Percentiles rank a stretch among this genome's conserved stretches.
Evolutionary conservation across 2,113 vertebrate species (phyloP).

Genomic region (Neoarius graeffei): DNA sequence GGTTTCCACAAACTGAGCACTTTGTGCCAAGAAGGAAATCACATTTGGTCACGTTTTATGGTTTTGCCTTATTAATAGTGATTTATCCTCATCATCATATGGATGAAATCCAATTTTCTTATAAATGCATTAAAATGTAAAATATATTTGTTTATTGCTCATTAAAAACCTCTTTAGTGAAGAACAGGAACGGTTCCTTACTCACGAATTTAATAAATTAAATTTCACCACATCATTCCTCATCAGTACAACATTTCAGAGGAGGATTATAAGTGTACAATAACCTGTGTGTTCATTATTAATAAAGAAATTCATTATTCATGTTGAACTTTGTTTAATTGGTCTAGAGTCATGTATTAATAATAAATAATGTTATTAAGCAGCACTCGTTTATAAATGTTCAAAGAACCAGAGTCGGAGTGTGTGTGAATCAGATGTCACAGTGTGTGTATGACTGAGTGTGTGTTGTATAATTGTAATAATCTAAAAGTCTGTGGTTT

Average conservation of each 20-base stretch:
- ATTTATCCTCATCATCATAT: neutral
- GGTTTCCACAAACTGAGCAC: neutral
- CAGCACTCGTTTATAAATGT: neutral
- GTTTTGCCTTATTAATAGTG: neutral
- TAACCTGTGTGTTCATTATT: neutral
- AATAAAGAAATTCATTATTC: neutral
- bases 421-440: neutral
- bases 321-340: neutral
- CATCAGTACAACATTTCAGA: neutral
- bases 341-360: conserved; percentile 4
- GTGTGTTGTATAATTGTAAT: conserved; percentile 6
- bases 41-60: neutral
- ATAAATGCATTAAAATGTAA: neutral
- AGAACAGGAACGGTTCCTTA: neutral
- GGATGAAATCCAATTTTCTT: too few relatives aligned
- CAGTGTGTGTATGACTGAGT: neutral
- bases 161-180: neutral
- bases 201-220: neutral
- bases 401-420: neutral
- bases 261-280: neutral
- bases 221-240: neutral
- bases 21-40: neutral
- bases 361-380: neutral
- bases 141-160: neutral
- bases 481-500: neutral